phyloP scores from a whole-genome alignment of 2,888 invertebrate species.

The Synergus laeviventris region DNA sequence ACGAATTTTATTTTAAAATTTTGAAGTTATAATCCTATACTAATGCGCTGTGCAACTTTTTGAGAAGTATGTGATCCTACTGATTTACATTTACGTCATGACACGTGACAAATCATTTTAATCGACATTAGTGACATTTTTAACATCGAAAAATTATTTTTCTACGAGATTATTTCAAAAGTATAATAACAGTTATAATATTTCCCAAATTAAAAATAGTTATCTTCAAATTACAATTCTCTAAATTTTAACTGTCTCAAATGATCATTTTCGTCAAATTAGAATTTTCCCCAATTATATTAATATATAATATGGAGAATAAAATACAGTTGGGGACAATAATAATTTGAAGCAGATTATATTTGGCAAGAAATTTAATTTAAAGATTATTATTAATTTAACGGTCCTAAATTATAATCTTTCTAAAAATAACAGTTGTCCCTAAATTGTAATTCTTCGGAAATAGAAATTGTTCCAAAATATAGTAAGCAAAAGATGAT shows the following conservation, averaged over 20 bases:
- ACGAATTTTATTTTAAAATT: not conserved
- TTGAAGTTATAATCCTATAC: not conserved
- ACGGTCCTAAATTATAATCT: no score
- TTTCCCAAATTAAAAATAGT: no score
- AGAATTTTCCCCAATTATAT: no score
- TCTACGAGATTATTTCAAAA: not conserved
- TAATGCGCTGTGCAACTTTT: not conserved
- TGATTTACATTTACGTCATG: constrained; percentile 25
- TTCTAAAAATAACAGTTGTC: no score
- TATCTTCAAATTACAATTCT: not conserved
- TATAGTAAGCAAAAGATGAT: not conserved
- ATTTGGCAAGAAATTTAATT: no score
- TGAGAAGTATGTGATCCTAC: not conserved
- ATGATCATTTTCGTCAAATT: not conserved
- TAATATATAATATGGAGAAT: no score
- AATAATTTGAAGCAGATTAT: no score
- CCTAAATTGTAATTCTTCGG: no score
- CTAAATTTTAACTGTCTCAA: not conserved
- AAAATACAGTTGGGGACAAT: no score
- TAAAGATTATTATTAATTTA: no score
- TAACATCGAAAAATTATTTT: not conserved
- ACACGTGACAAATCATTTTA: not conserved
- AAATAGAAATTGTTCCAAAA: not conserved
- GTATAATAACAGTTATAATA: no score
- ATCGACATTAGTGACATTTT: constrained; percentile 6